Base-by-base conservation (phyloP, 2,797 vertebrate genomes). In the Centropyge bicolor region DNA sequence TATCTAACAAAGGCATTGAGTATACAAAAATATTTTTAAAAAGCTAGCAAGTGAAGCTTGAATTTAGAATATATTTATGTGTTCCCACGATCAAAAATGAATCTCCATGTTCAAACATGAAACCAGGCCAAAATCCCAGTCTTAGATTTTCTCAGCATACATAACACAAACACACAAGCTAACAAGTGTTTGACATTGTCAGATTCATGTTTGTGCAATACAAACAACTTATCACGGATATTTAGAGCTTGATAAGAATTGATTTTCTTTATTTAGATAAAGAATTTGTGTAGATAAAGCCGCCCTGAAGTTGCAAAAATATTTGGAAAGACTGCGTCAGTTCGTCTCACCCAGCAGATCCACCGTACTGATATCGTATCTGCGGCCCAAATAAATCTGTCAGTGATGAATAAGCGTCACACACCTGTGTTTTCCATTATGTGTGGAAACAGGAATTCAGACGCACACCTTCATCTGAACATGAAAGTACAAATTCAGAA, bases 361-460 rank as follows among this genome's bases (percentile, higher is more conserved):
- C 24, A 40, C 22, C 27, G n/a, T n/a, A 36, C 24, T 65, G 54
- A 81, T 70, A 51, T 54, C 51, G 78, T 43, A 60, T 67, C 8
- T 31, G 31, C 76, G 24, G 62, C 48, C 38, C 77, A 10, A 70
- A 73, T 74, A 76, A 82, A 86, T 77, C 81, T 80, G 70, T 82
- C 75, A 73, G 8, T 20, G 43, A 35, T 38, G 43, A 63, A 63
- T 71, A 71, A 76, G 40, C 0, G 7, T 57, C 48, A 35, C 24
- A 9, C 56, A 73, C 57, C 56, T 76, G 55, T 74, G 35, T 78
- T 91, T 87, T 92, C 74, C 85, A 88, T 89, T 80, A 69, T 76
- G 72, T 75, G 45, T 35, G 48, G 51, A 56, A 69, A 62, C 24
- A 79, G 80, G 79, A 86, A 91, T 91, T 87, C 45, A 74, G 51